Evolutionary conservation across 1,140 invertebrate species (phyloP).

Genomic region (Harlomillsia oculata): DNA sequence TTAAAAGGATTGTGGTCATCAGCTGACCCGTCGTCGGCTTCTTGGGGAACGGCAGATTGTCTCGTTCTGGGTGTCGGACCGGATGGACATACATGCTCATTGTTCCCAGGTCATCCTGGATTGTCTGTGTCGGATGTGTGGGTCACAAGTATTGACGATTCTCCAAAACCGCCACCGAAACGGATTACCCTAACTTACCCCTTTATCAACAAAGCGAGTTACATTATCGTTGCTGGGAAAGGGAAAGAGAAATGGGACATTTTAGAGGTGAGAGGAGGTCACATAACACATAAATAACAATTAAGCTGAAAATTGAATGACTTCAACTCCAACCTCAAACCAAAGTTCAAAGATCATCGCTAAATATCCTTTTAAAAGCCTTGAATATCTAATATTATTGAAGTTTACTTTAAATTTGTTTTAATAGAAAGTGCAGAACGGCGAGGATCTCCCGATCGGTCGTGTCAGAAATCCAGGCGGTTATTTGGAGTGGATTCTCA

Average conservation of each 20-base stretch:
- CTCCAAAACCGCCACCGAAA: constrained; percentile 86
- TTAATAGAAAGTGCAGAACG: constrained; percentile 29
- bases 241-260: constrained; percentile 69
- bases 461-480: constrained; percentile 33
- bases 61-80: constrained; percentile 90
- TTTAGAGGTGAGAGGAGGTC: too few species aligned
- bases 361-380: too few species aligned
- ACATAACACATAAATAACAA: too few species aligned
- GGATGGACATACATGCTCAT: constrained; percentile 95
- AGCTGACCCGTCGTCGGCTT: constrained; percentile 45
- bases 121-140: constrained; percentile 56
- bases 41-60: constrained; percentile 33
- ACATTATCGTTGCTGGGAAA: constrained; percentile 69
- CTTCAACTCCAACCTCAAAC: too few species aligned
- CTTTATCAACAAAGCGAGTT: constrained; percentile 76
- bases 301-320: too few species aligned
- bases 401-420: too few species aligned
- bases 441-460: constrained; percentile 33
- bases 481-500: constrained; percentile 33
- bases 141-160: constrained; percentile 78
- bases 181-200: constrained; percentile 88
- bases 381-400: too few species aligned
- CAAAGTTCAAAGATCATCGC: too few species aligned
- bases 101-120: constrained; percentile 80
- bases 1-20: constrained; percentile 38